These are phyloP conservation scores for Phasianus colchicus DNA, from an alignment of 2,113 vertebrate species.

Conservation along the genomic window DNA sequence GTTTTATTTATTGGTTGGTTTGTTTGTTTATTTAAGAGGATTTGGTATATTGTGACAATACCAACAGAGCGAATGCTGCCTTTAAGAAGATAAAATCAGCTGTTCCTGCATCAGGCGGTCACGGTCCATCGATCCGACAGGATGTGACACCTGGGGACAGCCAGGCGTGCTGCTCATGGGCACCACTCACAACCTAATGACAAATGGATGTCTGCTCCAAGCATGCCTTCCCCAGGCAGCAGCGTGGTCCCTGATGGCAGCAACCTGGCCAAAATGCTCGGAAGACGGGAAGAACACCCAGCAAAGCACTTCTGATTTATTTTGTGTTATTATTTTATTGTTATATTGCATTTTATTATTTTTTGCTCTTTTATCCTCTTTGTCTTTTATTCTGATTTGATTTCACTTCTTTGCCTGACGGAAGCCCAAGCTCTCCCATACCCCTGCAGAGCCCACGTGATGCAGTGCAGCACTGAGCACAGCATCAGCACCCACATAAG, in stretches of 20 bases:
- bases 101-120: conserved; percentile 53
- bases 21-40: background rate
- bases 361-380: background rate
- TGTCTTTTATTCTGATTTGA: background rate
- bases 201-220: background rate
- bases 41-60: conserved; percentile 64
- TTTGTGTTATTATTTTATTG: background rate
- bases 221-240: background rate
- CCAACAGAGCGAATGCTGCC: background rate
- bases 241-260: accelerated
- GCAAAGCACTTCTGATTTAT: background rate
- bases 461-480: background rate
- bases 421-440: background rate
- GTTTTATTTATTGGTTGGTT: background rate
- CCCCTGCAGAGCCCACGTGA: accelerated
- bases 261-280: accelerated
- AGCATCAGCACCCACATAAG: background rate
- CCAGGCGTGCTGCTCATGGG: background rate
- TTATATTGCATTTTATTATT: background rate
- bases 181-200: background rate
- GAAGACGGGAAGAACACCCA: background rate
- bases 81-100: conserved; percentile 10
- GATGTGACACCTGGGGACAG: background rate
- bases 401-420: background rate
- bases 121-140: background rate